phyloP scores from a whole-genome alignment of 2,113 vertebrate species.

The Sphyrna mokarran region DNA sequence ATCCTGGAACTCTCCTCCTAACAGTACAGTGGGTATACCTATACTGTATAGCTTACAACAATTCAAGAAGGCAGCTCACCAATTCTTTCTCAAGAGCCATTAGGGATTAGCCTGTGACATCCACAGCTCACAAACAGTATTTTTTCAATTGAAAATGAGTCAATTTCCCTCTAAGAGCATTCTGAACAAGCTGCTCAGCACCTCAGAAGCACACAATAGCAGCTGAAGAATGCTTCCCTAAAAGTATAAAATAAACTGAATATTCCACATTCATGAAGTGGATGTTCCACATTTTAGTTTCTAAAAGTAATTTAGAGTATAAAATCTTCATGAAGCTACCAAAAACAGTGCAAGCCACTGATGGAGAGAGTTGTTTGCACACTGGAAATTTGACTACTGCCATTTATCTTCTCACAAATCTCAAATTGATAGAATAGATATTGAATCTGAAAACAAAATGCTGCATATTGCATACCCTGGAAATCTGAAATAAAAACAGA shows the following conservation, averaged over 20 bases:
- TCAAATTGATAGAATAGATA: not conserved
- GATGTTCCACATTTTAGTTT: not conserved
- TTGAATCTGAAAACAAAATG: not conserved
- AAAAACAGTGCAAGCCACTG: not conserved
- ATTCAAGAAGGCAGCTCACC: no score
- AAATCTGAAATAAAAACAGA: no score
- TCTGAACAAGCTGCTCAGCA: not conserved
- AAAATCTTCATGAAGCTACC: not conserved
- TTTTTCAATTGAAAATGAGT: no score
- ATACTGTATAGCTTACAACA: no score
- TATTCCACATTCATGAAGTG: not conserved
- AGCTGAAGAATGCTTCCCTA: not conserved
- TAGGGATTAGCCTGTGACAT: no score
- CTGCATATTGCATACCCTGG: no score
- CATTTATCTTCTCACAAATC: not conserved
- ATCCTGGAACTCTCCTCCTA: no score
- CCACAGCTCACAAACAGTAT: no score
- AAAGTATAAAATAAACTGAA: not conserved
- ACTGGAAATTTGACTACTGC: not conserved
- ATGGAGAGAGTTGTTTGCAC: not conserved
- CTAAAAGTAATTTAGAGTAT: not conserved
- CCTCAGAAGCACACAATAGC: no score
- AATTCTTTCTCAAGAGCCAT: no score
- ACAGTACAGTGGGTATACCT: no score
- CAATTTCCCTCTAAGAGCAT: not conserved